Evolutionary conservation across 2,113 vertebrate genomes (phyloP), one percentile per base, ranked within the genome.

Genomic region (Oreotrochilus melanogaster): DNA sequence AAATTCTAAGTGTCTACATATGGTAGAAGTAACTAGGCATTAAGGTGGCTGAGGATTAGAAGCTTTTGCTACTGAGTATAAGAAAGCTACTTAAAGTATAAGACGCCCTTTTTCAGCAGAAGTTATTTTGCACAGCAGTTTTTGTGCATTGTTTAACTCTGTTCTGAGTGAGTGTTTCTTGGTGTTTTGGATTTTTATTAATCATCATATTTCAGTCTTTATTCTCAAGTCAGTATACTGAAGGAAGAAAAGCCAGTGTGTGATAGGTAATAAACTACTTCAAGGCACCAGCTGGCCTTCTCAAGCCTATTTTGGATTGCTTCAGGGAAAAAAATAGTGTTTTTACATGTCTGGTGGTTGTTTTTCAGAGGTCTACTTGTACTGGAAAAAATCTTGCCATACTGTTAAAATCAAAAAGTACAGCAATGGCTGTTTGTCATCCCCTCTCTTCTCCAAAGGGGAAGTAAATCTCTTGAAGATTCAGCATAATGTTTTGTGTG

Each of bases 141-240:
- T 69, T 18, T 67, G 18, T 53, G 7, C 3, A 3, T 45, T 31
- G 14, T 18, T 35, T 22, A 39, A 45, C 0, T 0, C 6, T 25
- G 47, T 70, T 25, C 19, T 43, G 42, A 67, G 4, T 35, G 58
- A 58, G 6, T 4, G 1, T 33, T 75, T 61, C 28, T 57, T 62
- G 21, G 27, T 78, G 60, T 39, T 48, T 88, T 58, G 17, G 61
- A 45, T 6, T 13, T 78, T 39, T 11, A 51, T 87, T 82, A 39
- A 27, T 70, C 6, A 3, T 3, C 75, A 8, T 61, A 45, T 61
- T 74, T 74, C 14, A 23, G 2, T 84, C 27, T 62, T 62, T 51
- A 19, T 39, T 33, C 22, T 60, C 5, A 14, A 37, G 21, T 39
- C 50, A 35, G 13, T 42, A 27, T 39, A 37, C 19, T 61, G n/a